Evolutionary conservation across 2,888 invertebrate genomes (phyloP).

Genomic region (Laspeyria flexula): DNA sequence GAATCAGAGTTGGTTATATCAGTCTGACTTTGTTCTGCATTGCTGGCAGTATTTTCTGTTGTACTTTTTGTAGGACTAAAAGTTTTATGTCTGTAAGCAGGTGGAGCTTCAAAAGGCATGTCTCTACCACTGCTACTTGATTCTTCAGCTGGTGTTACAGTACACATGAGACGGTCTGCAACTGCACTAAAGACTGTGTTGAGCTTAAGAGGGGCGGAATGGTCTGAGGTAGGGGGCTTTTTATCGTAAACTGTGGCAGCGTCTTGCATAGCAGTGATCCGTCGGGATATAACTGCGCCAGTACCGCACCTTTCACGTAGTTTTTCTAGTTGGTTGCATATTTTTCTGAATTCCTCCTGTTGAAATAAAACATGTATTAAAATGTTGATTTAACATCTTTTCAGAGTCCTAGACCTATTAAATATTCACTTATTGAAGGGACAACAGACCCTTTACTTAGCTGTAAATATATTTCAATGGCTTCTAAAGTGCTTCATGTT

Average conservation of each 20-base stretch:
- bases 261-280: constrained; percentile 93
- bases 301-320: constrained; percentile 92
- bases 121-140: constrained; percentile 82
- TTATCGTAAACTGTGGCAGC: constrained; percentile 88
- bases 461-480: no score
- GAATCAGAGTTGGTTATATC: constrained; percentile 74
- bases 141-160: constrained; percentile 81
- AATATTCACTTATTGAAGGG: background rate
- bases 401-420: background rate
- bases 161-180: constrained; percentile 82
- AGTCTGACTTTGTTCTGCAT: constrained; percentile 75
- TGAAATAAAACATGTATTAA: constrained; percentile 8
- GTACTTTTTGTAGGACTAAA: constrained; percentile 81
- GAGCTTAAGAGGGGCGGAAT: constrained; percentile 77
- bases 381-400: background rate
- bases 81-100: constrained; percentile 76
- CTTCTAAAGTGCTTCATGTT: no score
- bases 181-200: constrained; percentile 84
- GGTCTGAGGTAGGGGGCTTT: constrained; percentile 80
- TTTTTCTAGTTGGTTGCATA: constrained; percentile 92
- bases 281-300: constrained; percentile 90
- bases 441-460: no score
- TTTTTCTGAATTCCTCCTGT: constrained; percentile 93
- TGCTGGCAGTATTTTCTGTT: constrained; percentile 61
- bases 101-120: constrained; percentile 77